Evolutionary conservation across 37 sponge, comb jelly and placozoan genomes (phyloP).

Genomic region (Chondrilla cf. caribensis): DNA sequence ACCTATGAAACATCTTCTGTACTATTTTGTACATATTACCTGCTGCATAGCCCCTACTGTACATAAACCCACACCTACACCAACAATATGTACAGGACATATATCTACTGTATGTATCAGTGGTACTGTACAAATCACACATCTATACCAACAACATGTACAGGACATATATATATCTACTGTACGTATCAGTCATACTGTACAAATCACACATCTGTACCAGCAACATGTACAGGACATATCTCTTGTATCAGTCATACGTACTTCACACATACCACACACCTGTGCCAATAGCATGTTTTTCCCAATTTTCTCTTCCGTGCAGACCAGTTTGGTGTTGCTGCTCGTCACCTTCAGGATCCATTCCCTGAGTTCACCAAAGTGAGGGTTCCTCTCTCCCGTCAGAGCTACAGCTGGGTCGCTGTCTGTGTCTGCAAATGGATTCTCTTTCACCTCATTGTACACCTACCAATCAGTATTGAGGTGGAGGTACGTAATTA

Average conservation of each 20-base stretch:
- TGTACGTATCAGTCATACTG: neutral
- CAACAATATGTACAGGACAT: neutral
- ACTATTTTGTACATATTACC: no score
- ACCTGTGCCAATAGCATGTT: conserved; percentile 9
- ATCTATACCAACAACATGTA: neutral
- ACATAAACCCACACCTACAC: no score
- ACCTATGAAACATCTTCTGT: no score
- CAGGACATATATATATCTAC: neutral
- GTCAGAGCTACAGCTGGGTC: conserved; percentile 43
- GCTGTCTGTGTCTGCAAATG: conserved; percentile 29
- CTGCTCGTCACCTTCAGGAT: conserved; percentile 22
- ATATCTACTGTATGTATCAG: neutral
- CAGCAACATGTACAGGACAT: neutral
- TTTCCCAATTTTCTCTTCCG: neutral
- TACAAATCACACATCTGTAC: neutral
- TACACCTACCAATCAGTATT: no score
- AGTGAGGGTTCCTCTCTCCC: conserved; percentile 43
- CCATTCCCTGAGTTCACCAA: conserved; percentile 52
- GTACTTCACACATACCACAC: no score
- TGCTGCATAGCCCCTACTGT: no score
- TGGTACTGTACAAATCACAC: neutral
- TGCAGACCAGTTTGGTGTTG: neutral
- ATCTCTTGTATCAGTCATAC: neutral
- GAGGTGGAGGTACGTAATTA: neutral
- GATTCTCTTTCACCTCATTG: conserved; percentile 22